These are phyloP conservation scores for Phengaris arion DNA, from an alignment of 2,888 invertebrate genomes.

Conservation along the genomic window DNA sequence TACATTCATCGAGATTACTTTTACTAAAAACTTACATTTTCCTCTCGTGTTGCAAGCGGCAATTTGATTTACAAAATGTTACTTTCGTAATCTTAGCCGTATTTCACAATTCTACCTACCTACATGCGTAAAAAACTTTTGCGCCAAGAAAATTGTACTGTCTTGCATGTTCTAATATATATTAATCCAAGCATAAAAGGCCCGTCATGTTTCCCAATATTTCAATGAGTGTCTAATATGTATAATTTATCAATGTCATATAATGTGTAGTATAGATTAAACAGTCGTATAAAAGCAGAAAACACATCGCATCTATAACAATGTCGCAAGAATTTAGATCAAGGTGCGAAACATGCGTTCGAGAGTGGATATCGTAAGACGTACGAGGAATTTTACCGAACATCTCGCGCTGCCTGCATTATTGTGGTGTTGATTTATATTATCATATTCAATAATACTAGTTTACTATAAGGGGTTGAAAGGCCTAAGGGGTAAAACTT, in stretches of 20 bases:
- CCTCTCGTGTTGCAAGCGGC: constrained; percentile 29
- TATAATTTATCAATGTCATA: constrained; percentile 20
- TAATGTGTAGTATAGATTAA: background rate
- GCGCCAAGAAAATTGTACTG: background rate
- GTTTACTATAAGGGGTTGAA: too few relatives aligned
- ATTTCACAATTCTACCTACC: background rate
- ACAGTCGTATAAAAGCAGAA: constrained; percentile 52
- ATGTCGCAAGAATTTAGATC: constrained; percentile 79
- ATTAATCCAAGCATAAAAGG: constrained; percentile 15
- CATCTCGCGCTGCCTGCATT: constrained; percentile 54
- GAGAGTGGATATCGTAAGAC: constrained; percentile 71
- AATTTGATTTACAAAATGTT: constrained; percentile 43
- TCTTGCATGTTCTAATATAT: background rate
- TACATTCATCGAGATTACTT: constrained; percentile 46
- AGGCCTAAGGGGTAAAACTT: too few relatives aligned
- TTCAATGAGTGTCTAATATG: background rate
- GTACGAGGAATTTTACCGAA: constrained; percentile 71
- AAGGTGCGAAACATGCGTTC: constrained; percentile 77
- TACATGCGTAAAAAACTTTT: background rate
- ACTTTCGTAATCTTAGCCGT: constrained; percentile 15
- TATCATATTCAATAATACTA: background rate
- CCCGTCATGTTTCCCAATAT: constrained; percentile 24
- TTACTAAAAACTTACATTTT: constrained; percentile 48
- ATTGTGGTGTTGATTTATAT: constrained; percentile 1
- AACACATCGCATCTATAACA: constrained; percentile 65